phyloP scores from a whole-genome alignment of 1,140 invertebrate genomes.

The Eurosta solidaginis region DNA sequence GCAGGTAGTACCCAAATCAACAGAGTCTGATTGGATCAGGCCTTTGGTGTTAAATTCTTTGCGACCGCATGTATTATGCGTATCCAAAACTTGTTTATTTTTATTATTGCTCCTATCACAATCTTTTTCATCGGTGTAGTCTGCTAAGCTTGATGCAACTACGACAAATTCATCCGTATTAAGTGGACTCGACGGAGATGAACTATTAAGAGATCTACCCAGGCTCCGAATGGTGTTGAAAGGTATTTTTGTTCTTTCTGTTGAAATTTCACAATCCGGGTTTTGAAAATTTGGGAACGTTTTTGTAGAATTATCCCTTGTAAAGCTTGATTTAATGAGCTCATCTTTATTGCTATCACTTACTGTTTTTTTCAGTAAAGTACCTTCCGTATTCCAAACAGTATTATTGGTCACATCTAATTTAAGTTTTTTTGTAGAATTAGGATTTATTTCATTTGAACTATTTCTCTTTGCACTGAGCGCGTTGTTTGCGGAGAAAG shows the following conservation, averaged over 20 bases:
- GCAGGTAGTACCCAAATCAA: background rate
- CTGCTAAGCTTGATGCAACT: background rate
- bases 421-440: constrained; percentile 14
- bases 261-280: background rate
- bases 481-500: background rate
- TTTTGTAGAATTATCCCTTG: background rate
- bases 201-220: background rate
- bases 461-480: background rate
- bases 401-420: background rate
- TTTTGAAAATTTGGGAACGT: constrained; percentile 10
- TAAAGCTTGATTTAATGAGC: background rate
- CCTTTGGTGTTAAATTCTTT: background rate
- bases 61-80: background rate
- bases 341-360: background rate
- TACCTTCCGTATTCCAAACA: background rate
- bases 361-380: background rate
- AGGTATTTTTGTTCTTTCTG: background rate
- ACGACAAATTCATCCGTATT: background rate
- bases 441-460: background rate
- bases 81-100: background rate
- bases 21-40: background rate
- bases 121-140: background rate
- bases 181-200: background rate
- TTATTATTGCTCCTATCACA: background rate
- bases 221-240: background rate